Evolutionary conservation across 1,140 invertebrate species (phyloP), one percentile per base, ranked within the genome.

Genomic region (Alviniconcha marisindica): DNA sequence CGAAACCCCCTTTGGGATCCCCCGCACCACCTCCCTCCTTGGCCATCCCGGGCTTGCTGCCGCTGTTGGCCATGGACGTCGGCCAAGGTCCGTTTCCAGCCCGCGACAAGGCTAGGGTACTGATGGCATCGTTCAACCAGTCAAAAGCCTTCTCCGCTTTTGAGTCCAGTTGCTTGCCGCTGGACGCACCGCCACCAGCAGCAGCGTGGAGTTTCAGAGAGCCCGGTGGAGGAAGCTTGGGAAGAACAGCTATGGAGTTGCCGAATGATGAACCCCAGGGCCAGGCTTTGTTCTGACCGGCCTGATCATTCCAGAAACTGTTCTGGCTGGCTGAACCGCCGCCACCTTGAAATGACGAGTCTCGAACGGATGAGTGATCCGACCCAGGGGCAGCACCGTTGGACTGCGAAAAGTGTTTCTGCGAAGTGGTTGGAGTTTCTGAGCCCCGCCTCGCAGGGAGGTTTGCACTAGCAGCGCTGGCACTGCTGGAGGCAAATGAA

Each of bases 91-190:
- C 40, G n/a, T 84, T 89, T 0, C 85, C 87, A 77, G 83, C 76
- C 36, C 76, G 84, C 78, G 88, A 89, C 40, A 90, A 60, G 48
- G 89, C 83, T 82, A 92, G 89, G 77, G 85, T 88, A 85, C 83
- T 90, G 40, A 93, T 82, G 31, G 90, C 92, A 86, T 90, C 90
- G 85, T 91, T 91, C 44, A 92, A 82, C 93, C 93, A 94, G 86
- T 92, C 92, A 91, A 92, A 93, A 48, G 91, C 91, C 83, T 91
- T 90, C 48, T 93, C 89, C 33, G 87, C 82, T 78, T 88, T 90
- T 28, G 40, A 36, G 31, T 80, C 78, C 36, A 66, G 14, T 3
- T 38, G 56, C 42, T 80, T 63, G 36, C 31, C 44, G 10, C 44
- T 3, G 0, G 36, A n/a, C n/a, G 56, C 38, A 21, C 42, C 10